phyloP scores from a whole-genome alignment of 2,797 vertebrate genomes.

The Kryptopterus vitreolus region DNA sequence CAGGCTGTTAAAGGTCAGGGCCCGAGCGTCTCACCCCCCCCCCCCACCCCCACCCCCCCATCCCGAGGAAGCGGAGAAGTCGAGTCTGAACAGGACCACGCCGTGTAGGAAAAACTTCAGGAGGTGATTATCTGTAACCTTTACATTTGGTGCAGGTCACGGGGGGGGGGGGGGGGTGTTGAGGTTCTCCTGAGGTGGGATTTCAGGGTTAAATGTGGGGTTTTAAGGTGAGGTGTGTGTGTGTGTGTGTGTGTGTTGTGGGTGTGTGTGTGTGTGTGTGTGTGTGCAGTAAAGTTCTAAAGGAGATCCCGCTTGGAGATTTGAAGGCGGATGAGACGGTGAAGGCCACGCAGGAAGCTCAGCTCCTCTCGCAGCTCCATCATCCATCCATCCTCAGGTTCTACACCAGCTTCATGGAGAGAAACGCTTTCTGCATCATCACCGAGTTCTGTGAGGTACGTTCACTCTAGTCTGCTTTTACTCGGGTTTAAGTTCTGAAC shows the following conservation, averaged over 20 bases:
- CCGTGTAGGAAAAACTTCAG: background rate
- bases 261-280: no score
- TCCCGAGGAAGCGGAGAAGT: background rate
- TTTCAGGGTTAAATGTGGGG: background rate
- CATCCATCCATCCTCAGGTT: constrained; percentile 84
- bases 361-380: constrained; percentile 80
- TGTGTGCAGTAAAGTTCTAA: constrained; percentile 79
- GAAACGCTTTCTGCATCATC: constrained; percentile 82
- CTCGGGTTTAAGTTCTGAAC: no score
- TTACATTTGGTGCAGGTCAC: background rate
- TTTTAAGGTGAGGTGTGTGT: background rate
- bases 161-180: background rate
- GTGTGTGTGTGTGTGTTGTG: constrained; percentile 12
- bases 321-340: constrained; percentile 82
- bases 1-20: constrained; percentile 25
- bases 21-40: background rate
- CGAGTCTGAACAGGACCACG: background rate
- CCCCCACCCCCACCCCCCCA: no score
- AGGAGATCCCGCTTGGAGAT: constrained; percentile 79
- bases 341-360: constrained; percentile 80
- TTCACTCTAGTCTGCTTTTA: background rate
- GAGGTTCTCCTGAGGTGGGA: background rate
- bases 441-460: constrained; percentile 87
- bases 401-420: constrained; percentile 82
- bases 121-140: background rate